Evolutionary conservation across 1,140 invertebrate species (phyloP).

Genomic region (Palaemon carinicauda): DNA sequence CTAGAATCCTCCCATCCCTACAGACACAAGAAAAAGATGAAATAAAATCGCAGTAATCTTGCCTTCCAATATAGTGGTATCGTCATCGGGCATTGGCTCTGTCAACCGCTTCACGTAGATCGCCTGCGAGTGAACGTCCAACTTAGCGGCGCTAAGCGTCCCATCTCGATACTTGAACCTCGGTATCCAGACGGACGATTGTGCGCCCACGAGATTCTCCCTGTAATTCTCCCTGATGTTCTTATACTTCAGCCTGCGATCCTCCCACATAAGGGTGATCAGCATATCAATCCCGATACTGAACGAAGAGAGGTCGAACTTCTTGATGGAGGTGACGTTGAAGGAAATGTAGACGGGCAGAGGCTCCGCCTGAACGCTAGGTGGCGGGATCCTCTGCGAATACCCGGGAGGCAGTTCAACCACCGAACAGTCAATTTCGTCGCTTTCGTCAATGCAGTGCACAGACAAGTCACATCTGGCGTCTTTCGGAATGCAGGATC

Average conservation of each 20-base stretch:
- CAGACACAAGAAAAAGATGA: too few species aligned
- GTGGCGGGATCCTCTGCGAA: background rate
- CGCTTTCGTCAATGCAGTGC: conserved; percentile 26
- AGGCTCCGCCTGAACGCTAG: background rate
- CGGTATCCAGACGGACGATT: background rate
- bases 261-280: background rate
- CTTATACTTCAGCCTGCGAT: background rate
- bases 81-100: too few species aligned
- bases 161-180: background rate
- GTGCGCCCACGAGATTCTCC: background rate
- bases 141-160: background rate
- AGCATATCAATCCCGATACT: background rate
- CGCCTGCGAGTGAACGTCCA: background rate
- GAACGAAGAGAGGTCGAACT: conserved; percentile 29
- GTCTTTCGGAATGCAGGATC: conserved; percentile 2
- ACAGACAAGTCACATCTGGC: background rate
- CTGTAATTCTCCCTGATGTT: background rate
- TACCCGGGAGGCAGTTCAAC: background rate
- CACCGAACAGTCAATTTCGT: conserved; percentile 9
- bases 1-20: too few species aligned
- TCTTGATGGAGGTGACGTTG: conserved; percentile 26
- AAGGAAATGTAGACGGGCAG: conserved; percentile 11
- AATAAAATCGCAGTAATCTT: too few species aligned
- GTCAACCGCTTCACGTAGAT: too few species aligned
- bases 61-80: too few species aligned